Conservation (phyloP, 1,140 invertebrate genomes). For the Meloidogyne hapla region DNA sequence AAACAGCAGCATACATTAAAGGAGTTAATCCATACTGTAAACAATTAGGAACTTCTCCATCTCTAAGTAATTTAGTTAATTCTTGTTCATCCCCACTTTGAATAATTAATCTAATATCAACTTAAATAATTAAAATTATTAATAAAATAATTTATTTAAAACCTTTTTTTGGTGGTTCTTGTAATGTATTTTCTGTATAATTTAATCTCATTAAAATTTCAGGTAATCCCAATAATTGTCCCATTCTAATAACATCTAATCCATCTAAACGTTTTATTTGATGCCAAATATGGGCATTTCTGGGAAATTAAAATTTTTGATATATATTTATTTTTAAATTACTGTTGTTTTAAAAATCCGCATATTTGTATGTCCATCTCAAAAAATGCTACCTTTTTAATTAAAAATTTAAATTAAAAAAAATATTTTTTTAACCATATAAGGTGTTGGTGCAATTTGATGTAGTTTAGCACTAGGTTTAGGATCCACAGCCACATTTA, state of each 20-base stretch:
- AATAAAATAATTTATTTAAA: neutral
- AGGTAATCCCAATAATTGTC: constrained; percentile 16
- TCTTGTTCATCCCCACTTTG: constrained; percentile 14
- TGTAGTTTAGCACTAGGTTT: neutral
- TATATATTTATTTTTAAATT: neutral
- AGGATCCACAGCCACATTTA: constrained; percentile 13
- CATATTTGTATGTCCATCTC: constrained; percentile 31
- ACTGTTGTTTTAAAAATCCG: constrained; percentile 28
- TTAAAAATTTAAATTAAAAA: neutral
- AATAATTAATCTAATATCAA: constrained; percentile 22
- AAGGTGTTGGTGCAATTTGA: constrained; percentile 19
- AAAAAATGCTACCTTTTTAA: constrained; percentile 23
- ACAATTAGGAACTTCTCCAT: constrained; percentile 8
- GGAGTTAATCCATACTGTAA: constrained; percentile 31
- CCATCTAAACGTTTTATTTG: constrained; percentile 22
- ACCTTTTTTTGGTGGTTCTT: constrained; percentile 16
- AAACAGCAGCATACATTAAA: constrained; percentile 35
- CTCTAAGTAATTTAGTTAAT: constrained; percentile 2
- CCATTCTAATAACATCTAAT: constrained; percentile 13
- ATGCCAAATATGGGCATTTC: constrained; percentile 23
- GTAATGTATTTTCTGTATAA: constrained; percentile 21
- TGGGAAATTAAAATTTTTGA: neutral
- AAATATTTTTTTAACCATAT: constrained; percentile 16
- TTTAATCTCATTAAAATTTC: constrained; percentile 25
- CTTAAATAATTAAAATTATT: neutral